A percentile compares a stretch with the other conserved stretches of the same genome.
phyloP scores from a whole-genome alignment of 2,888 invertebrate species.

The Nephrotoma appendiculata region DNA sequence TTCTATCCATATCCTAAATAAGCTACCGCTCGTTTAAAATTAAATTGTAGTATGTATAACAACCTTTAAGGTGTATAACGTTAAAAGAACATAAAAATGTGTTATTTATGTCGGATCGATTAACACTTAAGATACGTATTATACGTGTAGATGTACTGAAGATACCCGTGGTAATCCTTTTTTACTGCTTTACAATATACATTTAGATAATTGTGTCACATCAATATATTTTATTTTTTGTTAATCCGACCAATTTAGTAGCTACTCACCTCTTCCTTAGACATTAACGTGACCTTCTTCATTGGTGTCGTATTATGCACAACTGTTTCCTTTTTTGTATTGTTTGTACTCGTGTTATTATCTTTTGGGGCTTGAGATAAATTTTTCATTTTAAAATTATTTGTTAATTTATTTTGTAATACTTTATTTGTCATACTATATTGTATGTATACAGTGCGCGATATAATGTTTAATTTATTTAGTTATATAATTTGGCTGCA shows the following conservation, averaged over 20 bases:
- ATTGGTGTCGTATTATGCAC: conserved; percentile 28
- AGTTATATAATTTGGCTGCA: background rate
- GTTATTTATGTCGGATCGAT: too few relatives aligned
- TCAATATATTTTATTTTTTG: background rate
- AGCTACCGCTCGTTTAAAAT: too few relatives aligned
- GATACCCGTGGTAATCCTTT: too few relatives aligned
- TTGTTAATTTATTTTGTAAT: background rate
- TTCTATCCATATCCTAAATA: too few relatives aligned
- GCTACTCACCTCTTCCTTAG: conserved; percentile 31
- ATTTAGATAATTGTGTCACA: background rate
- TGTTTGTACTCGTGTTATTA: conserved; percentile 9
- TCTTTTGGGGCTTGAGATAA: background rate
- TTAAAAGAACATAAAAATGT: too few relatives aligned
- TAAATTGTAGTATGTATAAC: too few relatives aligned
- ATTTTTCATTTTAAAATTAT: conserved; percentile 4
- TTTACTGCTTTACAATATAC: too few relatives aligned
- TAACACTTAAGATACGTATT: too few relatives aligned
- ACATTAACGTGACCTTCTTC: conserved; percentile 31
- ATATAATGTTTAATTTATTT: background rate
- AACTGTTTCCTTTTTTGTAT: conserved; percentile 30
- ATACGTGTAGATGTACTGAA: too few relatives aligned
- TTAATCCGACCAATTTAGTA: background rate
- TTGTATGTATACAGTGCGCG: background rate
- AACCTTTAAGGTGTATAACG: too few relatives aligned
- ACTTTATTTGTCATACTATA: background rate